phyloP scores from a whole-genome alignment of 2,113 vertebrate genomes.

The Thermophis baileyi region DNA sequence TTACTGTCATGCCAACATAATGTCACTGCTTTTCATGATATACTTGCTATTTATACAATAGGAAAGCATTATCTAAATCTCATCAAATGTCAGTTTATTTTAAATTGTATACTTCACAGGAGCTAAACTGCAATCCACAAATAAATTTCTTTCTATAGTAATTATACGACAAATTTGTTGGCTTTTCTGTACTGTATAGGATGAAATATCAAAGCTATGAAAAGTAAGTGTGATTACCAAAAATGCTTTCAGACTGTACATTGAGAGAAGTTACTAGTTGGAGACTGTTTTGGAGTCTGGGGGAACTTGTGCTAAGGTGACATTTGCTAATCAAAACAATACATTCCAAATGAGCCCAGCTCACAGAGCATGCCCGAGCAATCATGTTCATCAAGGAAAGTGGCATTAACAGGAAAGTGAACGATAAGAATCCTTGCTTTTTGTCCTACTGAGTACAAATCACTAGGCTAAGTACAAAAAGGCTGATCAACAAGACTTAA shows the following conservation, averaged over 20 bases:
- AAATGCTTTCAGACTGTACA: not conserved
- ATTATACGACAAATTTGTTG: not conserved
- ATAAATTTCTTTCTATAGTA: not conserved
- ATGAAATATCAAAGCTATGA: not conserved
- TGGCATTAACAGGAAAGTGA: not conserved
- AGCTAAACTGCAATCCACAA: not conserved
- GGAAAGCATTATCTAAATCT: not conserved
- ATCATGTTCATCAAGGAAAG: not conserved
- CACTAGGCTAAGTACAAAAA: not conserved
- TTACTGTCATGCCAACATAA: not conserved
- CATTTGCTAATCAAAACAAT: not conserved
- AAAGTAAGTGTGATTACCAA: not conserved
- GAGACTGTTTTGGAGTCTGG: not conserved
- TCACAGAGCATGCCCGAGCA: not conserved
- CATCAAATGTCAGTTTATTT: not conserved
- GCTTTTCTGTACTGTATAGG: not conserved
- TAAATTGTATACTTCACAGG: not conserved
- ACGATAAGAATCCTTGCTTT: not conserved
- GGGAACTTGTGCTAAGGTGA: not conserved
- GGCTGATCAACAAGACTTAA: not conserved
- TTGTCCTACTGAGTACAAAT: not conserved
- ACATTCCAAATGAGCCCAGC: not conserved
- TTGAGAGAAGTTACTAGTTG: not conserved
- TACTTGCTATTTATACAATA: not conserved
- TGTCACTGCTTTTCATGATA: not conserved